Base-by-base conservation (phyloP, 1,140 invertebrate species). In the Acyrthosiphon pisum region DNA sequence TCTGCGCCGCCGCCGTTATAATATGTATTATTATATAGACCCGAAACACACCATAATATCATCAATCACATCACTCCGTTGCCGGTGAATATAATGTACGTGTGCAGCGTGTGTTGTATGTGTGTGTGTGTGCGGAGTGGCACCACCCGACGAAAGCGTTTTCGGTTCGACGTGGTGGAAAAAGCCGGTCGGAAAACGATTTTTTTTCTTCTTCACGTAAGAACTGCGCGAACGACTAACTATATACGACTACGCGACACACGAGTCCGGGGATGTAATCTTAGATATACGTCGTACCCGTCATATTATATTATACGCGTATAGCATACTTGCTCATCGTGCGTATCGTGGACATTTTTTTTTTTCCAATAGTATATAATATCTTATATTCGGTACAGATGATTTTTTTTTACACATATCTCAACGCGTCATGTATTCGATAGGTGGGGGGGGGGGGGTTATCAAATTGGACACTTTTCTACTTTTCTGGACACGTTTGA, bases 31-130 rank as follows among this genome's bases (percentile, higher is more conserved):
- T 76, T 76, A 76, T 76, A 30, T 68, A 76, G 60, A 76, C 30
- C 60, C 60, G n/a, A 76, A 90, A 90, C 50, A 60, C 53, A 48
- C 50, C 53, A 60, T 76, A n/a, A n/a, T 76, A 76, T 44, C 88
- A 90, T 90, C 88, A 90, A 90, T 90, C 88, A 90, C 88, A 88
- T n/a, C 46, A 30, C 53, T 23, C 35, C 7, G 23, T 89, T 89
- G n/a, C 53, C 22, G 30, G 53, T 60, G 88, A 60, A 90, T 60
- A 90, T 90, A 46, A 87, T 35, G 6, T 41, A 46, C 14, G 8
- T 26, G 60, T 11, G 56, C 2, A 46, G 23, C 30, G 30, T 68
- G 60, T 14, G 60, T 14, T 9, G 30, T n/a, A 14, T 9, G 44
- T 46, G 7, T 14, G 30, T 9, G 30, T n/a, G 30, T 11, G 37